These are phyloP conservation scores for Branchinecta lynchi DNA, from an alignment of 1,140 invertebrate species.

Conservation along the genomic window DNA sequence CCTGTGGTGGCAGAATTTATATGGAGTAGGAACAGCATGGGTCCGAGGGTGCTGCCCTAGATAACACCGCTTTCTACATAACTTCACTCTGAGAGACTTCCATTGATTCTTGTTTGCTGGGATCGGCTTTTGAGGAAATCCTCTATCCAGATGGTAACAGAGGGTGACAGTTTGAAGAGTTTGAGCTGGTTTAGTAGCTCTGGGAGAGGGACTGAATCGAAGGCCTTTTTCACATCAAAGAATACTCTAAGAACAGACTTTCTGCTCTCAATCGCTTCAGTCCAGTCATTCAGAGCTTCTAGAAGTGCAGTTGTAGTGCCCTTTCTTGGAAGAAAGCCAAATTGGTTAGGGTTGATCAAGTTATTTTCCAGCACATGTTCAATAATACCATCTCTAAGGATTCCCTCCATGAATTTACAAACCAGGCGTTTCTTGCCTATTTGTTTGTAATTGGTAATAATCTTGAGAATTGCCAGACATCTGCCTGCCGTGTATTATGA, in stretches of 20 bases:
- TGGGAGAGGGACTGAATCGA: background rate
- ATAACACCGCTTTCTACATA: conserved; percentile 4
- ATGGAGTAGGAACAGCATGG: conserved; percentile 8
- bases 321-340: too few relatives aligned
- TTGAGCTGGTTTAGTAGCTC: conserved; percentile 9
- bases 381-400: too few relatives aligned
- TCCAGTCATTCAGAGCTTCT: conserved; percentile 9
- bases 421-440: too few relatives aligned
- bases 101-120: conserved; percentile 6
- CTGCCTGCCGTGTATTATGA: too few relatives aligned
- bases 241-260: conserved; percentile 2
- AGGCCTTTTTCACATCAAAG: conserved; percentile 6
- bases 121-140: conserved; percentile 9
- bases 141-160: too few relatives aligned
- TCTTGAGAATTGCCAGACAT: too few relatives aligned
- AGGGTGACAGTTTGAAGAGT: conserved; percentile 2
- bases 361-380: too few relatives aligned
- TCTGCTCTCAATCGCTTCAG: background rate
- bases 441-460: too few relatives aligned
- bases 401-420: too few relatives aligned
- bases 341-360: too few relatives aligned
- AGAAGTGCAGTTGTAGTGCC: too few relatives aligned
- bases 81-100: background rate
- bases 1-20: too few relatives aligned
- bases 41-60: conserved; percentile 3